Base-by-base conservation (phyloP, 1,140 invertebrate species). In the Aphelenchoides fujianensis region DNA sequence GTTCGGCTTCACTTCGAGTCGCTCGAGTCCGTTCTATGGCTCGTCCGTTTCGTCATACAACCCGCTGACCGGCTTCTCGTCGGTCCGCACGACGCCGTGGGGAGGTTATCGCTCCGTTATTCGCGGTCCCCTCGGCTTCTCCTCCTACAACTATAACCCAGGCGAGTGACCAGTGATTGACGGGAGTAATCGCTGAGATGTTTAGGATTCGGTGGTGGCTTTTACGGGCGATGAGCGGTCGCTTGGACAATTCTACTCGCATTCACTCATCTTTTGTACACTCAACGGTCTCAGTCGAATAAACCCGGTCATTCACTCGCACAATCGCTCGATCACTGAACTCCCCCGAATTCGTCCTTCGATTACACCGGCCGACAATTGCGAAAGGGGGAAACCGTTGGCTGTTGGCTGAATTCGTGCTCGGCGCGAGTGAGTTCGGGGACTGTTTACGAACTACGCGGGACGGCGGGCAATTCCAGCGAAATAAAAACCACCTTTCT, bases 331-430 rank as follows among this genome's bases (percentile, higher is more conserved):
- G n/a, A n/a, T n/a, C n/a, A n/a, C n/a, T n/a, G n/a, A n/a, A n/a
- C n/a, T n/a, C n/a, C n/a, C n/a, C n/a, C n/a, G n/a, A n/a, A n/a
- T n/a, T n/a, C n/a, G n/a, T n/a, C n/a, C n/a, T n/a, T n/a, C n/a
- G n/a, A n/a, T n/a, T n/a, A n/a, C n/a, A n/a, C n/a, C n/a, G 41
- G 41, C 23, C 41, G 41, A 48, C n/a, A n/a, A 48, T 48, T 12
- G 41, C 12, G 23, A 48, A 48, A 48, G 23, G 12, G 23, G 23
- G 23, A 12, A 23, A 48, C 23, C 41, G 41, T 23, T 48, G 41
- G 41, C 41, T 48, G 41, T 48, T 48, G 41, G 41, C 41, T 48
- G 41, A 48, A 48, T 48, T 48, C 41, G 41, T 48, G 23, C 41
- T 23, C 12, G 23, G 23, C 41, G 41, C 12, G 23, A 48, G 23